Evolutionary conservation across 1,140 invertebrate genomes (phyloP).

Genomic region (Oryctes rhinoceros): DNA sequence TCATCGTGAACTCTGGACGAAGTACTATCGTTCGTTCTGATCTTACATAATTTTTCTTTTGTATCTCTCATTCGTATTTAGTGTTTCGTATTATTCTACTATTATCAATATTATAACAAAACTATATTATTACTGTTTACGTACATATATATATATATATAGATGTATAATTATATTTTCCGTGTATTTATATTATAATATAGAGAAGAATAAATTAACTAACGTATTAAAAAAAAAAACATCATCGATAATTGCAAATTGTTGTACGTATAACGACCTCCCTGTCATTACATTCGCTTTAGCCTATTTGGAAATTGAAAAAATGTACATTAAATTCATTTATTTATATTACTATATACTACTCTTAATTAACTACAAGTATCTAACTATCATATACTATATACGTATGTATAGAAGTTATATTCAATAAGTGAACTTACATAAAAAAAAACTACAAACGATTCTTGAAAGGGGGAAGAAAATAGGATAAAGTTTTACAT

Average conservation of each 20-base stretch:
- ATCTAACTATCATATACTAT: neutral
- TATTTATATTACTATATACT: neutral
- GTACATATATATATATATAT: constrained; percentile 1
- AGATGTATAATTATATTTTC: neutral
- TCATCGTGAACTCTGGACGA: neutral
- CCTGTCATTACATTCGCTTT: no score
- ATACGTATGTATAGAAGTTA: neutral
- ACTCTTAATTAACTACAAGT: no score
- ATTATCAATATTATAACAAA: constrained; percentile 21
- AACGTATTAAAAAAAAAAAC: constrained; percentile 8
- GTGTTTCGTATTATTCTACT: neutral
- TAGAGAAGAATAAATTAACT: constrained; percentile 21
- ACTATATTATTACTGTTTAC: constrained; percentile 1
- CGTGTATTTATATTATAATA: neutral
- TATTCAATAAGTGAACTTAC: neutral
- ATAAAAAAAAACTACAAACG: neutral
- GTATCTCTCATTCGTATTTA: neutral
- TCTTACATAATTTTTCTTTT: neutral
- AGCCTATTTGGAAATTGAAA: neutral
- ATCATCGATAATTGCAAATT: neutral
- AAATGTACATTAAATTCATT: constrained; percentile 6
- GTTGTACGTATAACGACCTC: no score
- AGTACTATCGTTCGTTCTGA: constrained; percentile 10
- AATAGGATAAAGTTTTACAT: no score
- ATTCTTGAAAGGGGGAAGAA: neutral